A percentile compares a stretch with the other conserved stretches of the same genome.
phyloP scores from a whole-genome alignment of 2,888 invertebrate genomes.

The Cheilosia soror region DNA sequence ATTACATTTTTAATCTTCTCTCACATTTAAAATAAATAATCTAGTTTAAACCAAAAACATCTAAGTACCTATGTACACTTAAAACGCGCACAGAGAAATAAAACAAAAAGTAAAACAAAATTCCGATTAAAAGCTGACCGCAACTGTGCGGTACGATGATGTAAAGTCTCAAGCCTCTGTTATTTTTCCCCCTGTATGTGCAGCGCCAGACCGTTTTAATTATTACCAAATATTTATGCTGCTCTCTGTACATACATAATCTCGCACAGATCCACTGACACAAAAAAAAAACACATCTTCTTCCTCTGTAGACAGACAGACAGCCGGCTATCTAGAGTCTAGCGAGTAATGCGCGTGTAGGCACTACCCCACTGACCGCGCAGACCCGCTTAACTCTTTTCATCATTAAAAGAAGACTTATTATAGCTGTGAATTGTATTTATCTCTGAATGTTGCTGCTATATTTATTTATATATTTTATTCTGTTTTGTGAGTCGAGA shows the following conservation, averaged over 20 bases:
- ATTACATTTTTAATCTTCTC: constrained; percentile 1
- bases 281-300: constrained; percentile 21
- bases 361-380: constrained; percentile 18
- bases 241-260: constrained; percentile 38
- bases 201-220: constrained; percentile 41
- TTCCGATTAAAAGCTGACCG: constrained; percentile 45
- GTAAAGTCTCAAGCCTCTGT: constrained; percentile 28
- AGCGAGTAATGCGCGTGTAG: constrained; percentile 15
- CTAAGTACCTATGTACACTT: background rate
- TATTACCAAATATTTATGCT: constrained; percentile 52
- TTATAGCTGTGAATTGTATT: constrained; percentile 36
- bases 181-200: constrained; percentile 5
- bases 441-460: constrained; percentile 11
- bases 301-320: constrained; percentile 9
- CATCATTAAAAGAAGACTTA: constrained; percentile 9
- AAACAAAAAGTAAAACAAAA: constrained; percentile 22
- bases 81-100: constrained; percentile 5
- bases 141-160: constrained; percentile 30
- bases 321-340: constrained; percentile 22
- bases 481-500: background rate
- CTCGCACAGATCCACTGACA: constrained; percentile 46
- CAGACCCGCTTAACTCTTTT: background rate
- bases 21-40: constrained; percentile 11
- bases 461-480: constrained; percentile 4
- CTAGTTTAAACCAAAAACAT: constrained; percentile 28